Evolutionary conservation across 2,888 invertebrate species (phyloP).

Genomic region (Xylota segnis): DNA sequence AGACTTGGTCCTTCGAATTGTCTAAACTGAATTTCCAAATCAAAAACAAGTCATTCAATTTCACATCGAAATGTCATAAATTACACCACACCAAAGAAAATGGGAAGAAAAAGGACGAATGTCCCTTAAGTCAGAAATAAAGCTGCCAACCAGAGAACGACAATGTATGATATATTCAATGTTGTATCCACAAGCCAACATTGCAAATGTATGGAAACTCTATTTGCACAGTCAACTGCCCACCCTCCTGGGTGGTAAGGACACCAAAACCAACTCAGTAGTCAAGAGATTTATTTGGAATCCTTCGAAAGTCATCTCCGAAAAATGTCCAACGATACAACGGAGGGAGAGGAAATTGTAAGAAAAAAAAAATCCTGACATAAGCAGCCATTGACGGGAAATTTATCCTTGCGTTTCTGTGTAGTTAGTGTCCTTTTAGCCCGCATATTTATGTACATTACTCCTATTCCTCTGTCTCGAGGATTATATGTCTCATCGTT

Average conservation of each 20-base stretch:
- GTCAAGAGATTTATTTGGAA: conserved; percentile 70
- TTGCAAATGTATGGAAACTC: conserved; percentile 71
- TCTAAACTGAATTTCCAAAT: conserved; percentile 44
- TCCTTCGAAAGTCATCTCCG: conserved; percentile 49
- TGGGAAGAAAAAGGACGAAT: conserved; percentile 32
- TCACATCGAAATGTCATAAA: conserved; percentile 66
- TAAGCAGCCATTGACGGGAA: conserved; percentile 73
- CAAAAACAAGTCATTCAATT: conserved; percentile 73
- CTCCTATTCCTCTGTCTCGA: conserved; percentile 28
- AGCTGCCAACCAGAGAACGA: conserved; percentile 57
- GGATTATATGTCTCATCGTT: conserved; percentile 63
- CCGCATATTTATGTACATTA: conserved; percentile 67
- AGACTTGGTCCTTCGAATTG: conserved; percentile 41
- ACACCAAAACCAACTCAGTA: conserved; percentile 44
- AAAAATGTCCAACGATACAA: conserved; percentile 23
- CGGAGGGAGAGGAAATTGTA: neutral
- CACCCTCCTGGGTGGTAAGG: neutral
- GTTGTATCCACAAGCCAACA: conserved; percentile 61
- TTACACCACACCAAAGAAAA: conserved; percentile 33
- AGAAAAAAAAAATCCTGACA: conserved; percentile 58
- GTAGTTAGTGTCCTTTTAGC: conserved; percentile 64
- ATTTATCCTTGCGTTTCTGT: conserved; percentile 62
- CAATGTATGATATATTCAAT: conserved; percentile 70
- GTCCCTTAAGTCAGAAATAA: conserved; percentile 44
- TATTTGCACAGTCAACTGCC: conserved; percentile 49